Conservation (phyloP, 2,797 vertebrate genomes). For the Propithecus deckenii region DNA sequence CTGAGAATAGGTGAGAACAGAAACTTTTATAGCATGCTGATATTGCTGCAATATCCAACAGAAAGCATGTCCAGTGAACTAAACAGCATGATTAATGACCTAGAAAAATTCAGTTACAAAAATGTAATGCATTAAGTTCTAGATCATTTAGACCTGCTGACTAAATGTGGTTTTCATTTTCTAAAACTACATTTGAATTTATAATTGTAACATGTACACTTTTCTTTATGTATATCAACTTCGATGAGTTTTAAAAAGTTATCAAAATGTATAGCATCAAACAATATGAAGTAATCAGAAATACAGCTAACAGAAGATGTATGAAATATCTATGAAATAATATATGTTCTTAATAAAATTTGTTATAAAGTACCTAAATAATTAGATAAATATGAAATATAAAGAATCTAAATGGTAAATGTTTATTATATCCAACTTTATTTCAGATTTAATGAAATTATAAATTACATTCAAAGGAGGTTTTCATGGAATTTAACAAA, state of each 20-base stretch:
- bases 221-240: neutral
- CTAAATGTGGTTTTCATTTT: neutral
- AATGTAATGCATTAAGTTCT: neutral
- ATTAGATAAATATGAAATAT: neutral
- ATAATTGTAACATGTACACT: neutral
- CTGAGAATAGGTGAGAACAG: neutral
- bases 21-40: neutral
- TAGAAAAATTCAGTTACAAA: neutral
- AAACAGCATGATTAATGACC: neutral
- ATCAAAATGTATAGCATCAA: neutral
- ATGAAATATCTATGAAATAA: neutral
- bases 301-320: neutral
- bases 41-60: neutral
- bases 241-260: neutral
- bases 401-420: neutral
- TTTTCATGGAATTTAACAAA: neutral
- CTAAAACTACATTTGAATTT: neutral
- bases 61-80: neutral
- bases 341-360: neutral
- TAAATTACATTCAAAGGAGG: neutral
- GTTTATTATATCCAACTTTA: neutral
- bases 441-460: neutral
- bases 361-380: neutral
- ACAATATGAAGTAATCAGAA: neutral
- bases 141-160: neutral